A percentile compares a stretch with the other conserved stretches of the same genome.
Conservation (phyloP, 2,888 invertebrate genomes). For the Yponomeuta cagnagella region DNA sequence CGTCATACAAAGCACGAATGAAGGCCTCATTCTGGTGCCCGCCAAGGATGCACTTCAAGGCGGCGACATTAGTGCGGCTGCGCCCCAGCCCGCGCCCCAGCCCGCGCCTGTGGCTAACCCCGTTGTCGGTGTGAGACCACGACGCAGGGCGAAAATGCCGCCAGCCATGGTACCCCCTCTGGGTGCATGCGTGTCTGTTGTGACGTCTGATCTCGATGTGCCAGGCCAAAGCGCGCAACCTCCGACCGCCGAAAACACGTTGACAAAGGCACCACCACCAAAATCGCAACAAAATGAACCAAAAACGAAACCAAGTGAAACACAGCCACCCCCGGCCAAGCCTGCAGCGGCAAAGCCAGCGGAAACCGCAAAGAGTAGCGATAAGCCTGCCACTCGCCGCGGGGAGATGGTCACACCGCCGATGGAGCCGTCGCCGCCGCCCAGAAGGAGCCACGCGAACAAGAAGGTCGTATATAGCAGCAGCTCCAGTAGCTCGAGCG, state of each 20-base stretch:
- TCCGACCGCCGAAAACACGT: neutral
- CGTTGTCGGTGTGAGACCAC: neutral
- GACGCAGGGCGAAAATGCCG: neutral
- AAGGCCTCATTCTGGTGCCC: neutral
- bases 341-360: neutral
- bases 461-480: conserved; percentile 5
- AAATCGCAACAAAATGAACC: neutral
- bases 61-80: neutral
- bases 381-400: conserved; percentile 5
- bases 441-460: neutral
- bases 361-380: neutral
- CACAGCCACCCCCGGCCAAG: neutral
- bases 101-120: neutral
- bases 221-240: neutral
- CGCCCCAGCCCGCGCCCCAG: neutral
- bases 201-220: neutral
- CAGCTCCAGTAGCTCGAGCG: conserved; percentile 29
- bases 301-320: neutral
- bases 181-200: neutral
- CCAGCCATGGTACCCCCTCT: neutral
- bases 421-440: neutral
- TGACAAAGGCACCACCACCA: neutral
- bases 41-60: neutral
- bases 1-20: neutral
- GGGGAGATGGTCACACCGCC: neutral